Conservation (phyloP, 2,797 vertebrate species). For the Okamejei kenojei region DNA sequence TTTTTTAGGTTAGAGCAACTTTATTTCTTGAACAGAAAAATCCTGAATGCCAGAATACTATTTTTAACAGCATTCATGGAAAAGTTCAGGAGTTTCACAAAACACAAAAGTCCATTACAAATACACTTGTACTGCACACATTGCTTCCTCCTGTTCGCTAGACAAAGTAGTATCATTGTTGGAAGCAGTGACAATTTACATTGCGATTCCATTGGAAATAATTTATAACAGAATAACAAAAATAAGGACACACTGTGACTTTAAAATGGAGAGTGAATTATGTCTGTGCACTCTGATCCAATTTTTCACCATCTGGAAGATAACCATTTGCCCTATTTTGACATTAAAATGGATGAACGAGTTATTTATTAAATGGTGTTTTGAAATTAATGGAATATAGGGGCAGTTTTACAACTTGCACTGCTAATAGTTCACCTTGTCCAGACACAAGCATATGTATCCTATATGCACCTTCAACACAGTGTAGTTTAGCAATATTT, state of each 20-base stretch:
- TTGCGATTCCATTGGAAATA: neutral
- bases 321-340: neutral
- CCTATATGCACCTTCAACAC: neutral
- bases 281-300: neutral
- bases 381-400: neutral
- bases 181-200: neutral
- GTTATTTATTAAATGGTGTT: neutral
- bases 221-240: neutral
- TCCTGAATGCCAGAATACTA: neutral
- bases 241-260: neutral
- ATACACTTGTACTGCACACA: neutral
- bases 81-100: neutral
- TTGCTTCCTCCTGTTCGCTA: neutral
- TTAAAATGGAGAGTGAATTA: neutral
- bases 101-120: neutral
- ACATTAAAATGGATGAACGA: neutral
- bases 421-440: neutral
- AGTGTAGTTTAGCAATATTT: neutral
- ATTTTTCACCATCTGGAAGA: neutral
- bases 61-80: neutral
- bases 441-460: neutral
- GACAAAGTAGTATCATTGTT: neutral
- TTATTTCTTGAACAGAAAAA: neutral
- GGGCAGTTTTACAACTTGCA: neutral
- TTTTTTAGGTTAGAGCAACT: neutral